These are phyloP conservation scores for Drosophila varians DNA, from an alignment of 1,140 invertebrate species.

Conservation along the genomic window DNA sequence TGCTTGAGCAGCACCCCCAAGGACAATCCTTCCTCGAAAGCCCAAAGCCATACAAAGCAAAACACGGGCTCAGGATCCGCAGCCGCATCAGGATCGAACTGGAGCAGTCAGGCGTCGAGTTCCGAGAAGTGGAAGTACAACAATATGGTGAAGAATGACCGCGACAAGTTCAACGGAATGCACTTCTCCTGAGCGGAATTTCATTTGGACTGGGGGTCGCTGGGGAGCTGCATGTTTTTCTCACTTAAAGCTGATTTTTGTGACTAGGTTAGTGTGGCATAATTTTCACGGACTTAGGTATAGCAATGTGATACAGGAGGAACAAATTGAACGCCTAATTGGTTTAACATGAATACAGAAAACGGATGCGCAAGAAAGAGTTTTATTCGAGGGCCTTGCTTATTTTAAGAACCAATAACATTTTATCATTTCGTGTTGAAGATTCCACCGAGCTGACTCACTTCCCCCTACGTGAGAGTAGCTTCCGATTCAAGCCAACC, in stretches of 20 bases:
- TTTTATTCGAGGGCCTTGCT: neutral
- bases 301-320: slow-evolving; percentile 28
- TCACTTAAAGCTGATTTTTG: slow-evolving; percentile 35
- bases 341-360: slow-evolving; percentile 14
- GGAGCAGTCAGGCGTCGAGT: slow-evolving; percentile 62
- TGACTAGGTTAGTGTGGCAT: slow-evolving; percentile 31
- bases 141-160: slow-evolving; percentile 76
- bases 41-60: slow-evolving; percentile 12
- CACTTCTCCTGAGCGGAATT: slow-evolving; percentile 62
- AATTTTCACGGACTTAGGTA: slow-evolving; percentile 26
- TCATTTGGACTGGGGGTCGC: slow-evolving; percentile 6
- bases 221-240: slow-evolving; percentile 31
- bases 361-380: slow-evolving; percentile 52
- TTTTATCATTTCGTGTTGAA: too few species aligned
- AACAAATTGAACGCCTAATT: slow-evolving; percentile 11
- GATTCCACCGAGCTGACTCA: neutral
- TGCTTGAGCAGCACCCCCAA: slow-evolving; percentile 47
- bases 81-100: slow-evolving; percentile 32
- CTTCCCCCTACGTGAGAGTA: too few species aligned
- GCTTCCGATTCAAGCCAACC: neutral
- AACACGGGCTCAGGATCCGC: slow-evolving; percentile 1
- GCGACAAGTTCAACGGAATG: slow-evolving; percentile 75
- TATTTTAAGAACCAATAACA: too few species aligned
- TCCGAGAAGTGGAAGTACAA: slow-evolving; percentile 82
- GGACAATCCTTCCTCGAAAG: slow-evolving; percentile 26